Conservation (phyloP, 2,888 invertebrate species). For the Epinotia ramella region DNA sequence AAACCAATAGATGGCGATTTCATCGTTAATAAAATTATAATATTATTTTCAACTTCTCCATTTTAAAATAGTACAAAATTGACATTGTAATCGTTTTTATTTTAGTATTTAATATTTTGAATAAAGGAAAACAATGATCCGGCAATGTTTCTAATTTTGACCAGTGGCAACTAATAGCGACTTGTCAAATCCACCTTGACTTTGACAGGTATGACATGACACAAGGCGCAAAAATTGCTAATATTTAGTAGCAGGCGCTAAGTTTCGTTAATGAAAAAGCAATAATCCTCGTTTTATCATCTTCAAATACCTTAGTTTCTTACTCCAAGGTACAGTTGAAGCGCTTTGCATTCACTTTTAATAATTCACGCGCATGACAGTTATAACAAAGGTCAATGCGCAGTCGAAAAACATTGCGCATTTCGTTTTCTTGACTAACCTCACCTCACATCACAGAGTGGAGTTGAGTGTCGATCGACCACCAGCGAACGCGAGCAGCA, state of each 20-base stretch:
- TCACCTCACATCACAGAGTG: conserved; percentile 51
- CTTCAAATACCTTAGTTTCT: not conserved
- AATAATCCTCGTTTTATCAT: not conserved
- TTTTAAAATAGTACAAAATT: not conserved
- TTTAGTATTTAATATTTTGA: not conserved
- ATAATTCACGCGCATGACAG: conserved; percentile 73
- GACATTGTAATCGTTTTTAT: not conserved
- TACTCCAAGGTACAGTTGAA: conserved; percentile 24
- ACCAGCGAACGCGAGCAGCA: conserved; percentile 39
- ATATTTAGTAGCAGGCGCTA: conserved; percentile 28
- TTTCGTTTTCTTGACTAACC: conserved; percentile 72
- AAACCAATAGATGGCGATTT: conserved; percentile 55
- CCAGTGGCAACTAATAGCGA: not conserved
- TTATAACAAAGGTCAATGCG: conserved; percentile 75
- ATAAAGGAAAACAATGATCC: not conserved
- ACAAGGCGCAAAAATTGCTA: conserved; percentile 35
- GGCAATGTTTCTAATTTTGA: conserved; percentile 9
- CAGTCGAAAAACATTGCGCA: conserved; percentile 84
- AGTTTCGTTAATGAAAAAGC: not conserved
- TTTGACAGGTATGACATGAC: conserved; percentile 24
- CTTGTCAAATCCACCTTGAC: conserved; percentile 3
- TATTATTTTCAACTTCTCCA: not conserved
- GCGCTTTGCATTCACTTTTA: conserved; percentile 37
- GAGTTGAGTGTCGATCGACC: conserved; percentile 74
- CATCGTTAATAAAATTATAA: no score